phyloP scores from a whole-genome alignment of 2,113 vertebrate species.

The Zapornia atra region DNA sequence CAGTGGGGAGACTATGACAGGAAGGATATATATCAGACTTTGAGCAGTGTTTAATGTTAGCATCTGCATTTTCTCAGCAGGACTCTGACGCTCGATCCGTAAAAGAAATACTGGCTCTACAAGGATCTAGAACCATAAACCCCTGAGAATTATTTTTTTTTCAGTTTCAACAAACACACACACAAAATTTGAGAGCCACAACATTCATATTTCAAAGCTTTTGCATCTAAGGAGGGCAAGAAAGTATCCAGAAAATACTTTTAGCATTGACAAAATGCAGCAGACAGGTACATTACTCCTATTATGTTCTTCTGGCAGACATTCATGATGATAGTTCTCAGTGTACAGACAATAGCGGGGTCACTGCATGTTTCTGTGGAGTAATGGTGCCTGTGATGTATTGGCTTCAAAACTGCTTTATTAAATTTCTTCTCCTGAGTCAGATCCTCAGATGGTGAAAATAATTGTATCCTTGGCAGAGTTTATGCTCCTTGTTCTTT shows the following conservation, averaged over 20 bases:
- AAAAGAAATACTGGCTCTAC: not conserved
- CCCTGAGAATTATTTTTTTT: not conserved
- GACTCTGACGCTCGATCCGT: not conserved
- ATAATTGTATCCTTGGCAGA: not conserved
- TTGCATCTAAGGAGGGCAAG: not conserved
- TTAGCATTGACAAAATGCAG: not conserved
- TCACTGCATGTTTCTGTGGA: not conserved
- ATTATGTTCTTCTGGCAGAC: not conserved
- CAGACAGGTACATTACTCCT: not conserved
- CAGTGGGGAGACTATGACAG: not conserved
- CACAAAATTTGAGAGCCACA: not conserved
- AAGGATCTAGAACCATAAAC: not conserved
- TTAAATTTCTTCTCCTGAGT: constrained; percentile 11
- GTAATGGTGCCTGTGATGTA: not conserved
- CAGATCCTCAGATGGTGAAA: not conserved
- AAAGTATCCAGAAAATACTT: constrained; percentile 2
- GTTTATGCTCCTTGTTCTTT: not conserved
- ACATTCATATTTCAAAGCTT: not conserved
- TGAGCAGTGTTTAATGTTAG: not conserved
- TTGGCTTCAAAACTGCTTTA: not conserved
- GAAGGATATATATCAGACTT: not conserved
- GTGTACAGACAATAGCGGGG: not conserved
- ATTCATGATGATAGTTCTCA: not conserved
- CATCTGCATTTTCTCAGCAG: constrained; percentile 29
- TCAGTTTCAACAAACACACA: not conserved